Conservation (phyloP, 2,113 vertebrate species). For the Lepus timidus region DNA sequence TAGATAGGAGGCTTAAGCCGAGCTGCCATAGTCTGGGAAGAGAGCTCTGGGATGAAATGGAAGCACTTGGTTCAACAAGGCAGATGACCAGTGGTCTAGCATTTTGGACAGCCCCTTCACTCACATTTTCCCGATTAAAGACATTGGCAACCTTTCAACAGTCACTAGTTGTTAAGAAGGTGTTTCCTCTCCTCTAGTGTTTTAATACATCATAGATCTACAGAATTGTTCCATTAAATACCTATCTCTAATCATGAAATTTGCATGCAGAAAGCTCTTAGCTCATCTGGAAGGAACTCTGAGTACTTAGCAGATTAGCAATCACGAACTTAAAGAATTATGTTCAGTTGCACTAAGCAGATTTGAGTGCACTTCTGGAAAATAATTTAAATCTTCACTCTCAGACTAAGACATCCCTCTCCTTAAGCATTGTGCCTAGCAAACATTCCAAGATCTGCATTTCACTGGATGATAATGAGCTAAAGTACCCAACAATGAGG, state of each 20-base stretch:
- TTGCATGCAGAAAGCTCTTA: constrained; percentile 73
- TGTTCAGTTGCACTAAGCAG: constrained; percentile 52
- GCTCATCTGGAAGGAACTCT: constrained; percentile 63
- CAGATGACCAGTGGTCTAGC: background rate
- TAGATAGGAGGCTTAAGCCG: background rate
- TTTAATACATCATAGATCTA: constrained; percentile 35
- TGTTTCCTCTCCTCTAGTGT: background rate
- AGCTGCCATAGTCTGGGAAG: background rate
- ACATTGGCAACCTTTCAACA: background rate
- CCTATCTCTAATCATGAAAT: constrained; percentile 75
- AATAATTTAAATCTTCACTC: constrained; percentile 68
- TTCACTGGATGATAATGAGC: constrained; percentile 33
- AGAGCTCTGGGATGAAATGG: background rate
- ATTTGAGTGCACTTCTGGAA: constrained; percentile 70
- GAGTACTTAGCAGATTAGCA: constrained; percentile 67
- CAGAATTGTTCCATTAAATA: constrained; percentile 67
- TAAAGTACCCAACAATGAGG: background rate
- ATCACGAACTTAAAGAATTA: constrained; percentile 74
- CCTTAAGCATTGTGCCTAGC: constrained; percentile 23
- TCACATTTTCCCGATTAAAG: background rate
- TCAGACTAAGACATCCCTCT: background rate
- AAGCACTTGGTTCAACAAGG: background rate
- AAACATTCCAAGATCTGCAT: background rate
- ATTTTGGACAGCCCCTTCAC: constrained; percentile 4
- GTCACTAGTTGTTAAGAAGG: background rate